These are phyloP conservation scores for Octonoba sinensis DNA, from an alignment of 2,888 invertebrate species.

Conservation along the genomic window DNA sequence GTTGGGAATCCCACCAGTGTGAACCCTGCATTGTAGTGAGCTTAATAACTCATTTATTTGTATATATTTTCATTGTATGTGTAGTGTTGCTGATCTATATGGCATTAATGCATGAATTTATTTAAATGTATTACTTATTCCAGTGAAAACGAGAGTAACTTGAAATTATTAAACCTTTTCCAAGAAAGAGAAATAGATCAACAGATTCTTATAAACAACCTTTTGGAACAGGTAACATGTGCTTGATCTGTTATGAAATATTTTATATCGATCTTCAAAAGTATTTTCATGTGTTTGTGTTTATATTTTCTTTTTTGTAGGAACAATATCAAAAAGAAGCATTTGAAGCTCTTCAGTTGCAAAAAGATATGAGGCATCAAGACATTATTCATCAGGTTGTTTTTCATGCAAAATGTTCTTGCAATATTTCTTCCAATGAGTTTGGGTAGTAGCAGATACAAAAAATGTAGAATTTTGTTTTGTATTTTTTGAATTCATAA, in stretches of 20 bases:
- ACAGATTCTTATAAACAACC: constrained; percentile 44
- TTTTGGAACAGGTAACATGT: constrained; percentile 52
- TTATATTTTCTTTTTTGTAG: constrained; percentile 7
- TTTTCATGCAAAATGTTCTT: too few relatives aligned
- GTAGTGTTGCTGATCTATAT: too few relatives aligned
- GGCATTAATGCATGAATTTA: too few relatives aligned
- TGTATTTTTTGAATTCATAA: neutral
- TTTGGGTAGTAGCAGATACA: too few relatives aligned
- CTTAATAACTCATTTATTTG: too few relatives aligned
- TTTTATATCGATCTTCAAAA: neutral
- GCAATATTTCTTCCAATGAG: too few relatives aligned
- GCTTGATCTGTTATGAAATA: neutral
- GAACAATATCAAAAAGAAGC: constrained; percentile 62
- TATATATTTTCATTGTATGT: too few relatives aligned
- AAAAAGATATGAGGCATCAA: constrained; percentile 52
- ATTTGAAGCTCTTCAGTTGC: constrained; percentile 56
- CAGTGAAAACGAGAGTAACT: constrained; percentile 48
- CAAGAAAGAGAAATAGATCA: constrained; percentile 58
- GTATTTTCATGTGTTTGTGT: neutral
- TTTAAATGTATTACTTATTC: neutral
- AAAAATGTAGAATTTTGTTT: too few relatives aligned
- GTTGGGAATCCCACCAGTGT: too few relatives aligned
- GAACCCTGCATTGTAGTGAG: too few relatives aligned
- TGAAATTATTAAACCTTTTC: constrained; percentile 43
- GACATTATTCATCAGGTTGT: constrained; percentile 57